These are phyloP conservation scores for Byasa hedistus DNA, from an alignment of 2,888 invertebrate genomes.

Conservation along the genomic window DNA sequence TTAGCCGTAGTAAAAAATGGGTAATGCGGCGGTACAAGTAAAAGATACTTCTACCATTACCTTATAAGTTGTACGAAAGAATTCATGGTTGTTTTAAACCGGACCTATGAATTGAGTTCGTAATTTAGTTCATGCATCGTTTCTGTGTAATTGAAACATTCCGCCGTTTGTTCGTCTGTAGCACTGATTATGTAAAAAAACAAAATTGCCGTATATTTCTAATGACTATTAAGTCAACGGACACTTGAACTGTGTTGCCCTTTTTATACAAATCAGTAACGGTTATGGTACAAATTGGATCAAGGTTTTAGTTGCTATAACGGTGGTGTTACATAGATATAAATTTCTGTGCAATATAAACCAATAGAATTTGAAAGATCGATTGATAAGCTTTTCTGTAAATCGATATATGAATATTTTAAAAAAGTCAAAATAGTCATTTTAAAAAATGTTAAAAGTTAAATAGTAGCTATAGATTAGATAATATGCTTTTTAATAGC, in stretches of 20 bases:
- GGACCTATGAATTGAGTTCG: background rate
- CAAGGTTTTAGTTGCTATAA: too few relatives aligned
- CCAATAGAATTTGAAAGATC: too few relatives aligned
- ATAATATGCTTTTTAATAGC: too few relatives aligned
- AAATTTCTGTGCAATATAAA: too few relatives aligned
- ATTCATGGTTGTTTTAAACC: background rate
- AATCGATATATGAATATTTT: too few relatives aligned
- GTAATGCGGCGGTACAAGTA: background rate
- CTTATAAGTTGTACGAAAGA: background rate
- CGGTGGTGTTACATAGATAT: background rate
- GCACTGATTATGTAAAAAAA: conserved; percentile 7
- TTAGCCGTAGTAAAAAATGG: background rate
- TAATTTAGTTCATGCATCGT: conserved; percentile 7
- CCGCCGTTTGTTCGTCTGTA: conserved; percentile 1
- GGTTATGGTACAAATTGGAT: background rate
- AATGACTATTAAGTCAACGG: conserved; percentile 1
- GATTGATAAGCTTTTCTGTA: too few relatives aligned
- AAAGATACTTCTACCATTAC: background rate
- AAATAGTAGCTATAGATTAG: too few relatives aligned
- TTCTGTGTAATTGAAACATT: conserved; percentile 23
- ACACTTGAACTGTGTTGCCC: background rate
- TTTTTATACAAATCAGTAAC: background rate
- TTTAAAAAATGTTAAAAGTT: too few relatives aligned
- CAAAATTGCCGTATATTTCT: conserved; percentile 1
- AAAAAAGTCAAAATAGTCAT: too few relatives aligned